Evolutionary conservation across 2,113 vertebrate genomes (phyloP).

Genomic region (Spilogale gracilis): DNA sequence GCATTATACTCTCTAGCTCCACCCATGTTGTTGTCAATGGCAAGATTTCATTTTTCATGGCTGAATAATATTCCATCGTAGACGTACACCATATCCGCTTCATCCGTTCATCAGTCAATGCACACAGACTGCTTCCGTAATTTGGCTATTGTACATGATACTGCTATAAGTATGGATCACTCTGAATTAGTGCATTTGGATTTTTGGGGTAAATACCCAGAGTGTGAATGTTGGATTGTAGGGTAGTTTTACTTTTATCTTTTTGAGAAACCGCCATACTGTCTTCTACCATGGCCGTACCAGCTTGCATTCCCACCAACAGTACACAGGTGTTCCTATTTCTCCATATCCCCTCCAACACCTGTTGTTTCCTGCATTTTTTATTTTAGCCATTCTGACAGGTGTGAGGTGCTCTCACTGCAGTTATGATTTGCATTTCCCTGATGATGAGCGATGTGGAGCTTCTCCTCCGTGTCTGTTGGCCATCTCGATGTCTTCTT

Average conservation of each 20-base stretch:
- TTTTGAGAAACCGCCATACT: not conserved
- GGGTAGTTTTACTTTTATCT: not conserved
- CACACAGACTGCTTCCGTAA: not conserved
- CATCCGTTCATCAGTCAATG: not conserved
- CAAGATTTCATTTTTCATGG: not conserved
- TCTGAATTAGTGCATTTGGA: not conserved
- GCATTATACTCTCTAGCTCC: not conserved
- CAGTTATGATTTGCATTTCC: not conserved
- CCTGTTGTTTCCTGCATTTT: not conserved
- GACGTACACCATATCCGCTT: not conserved
- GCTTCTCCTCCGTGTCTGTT: not conserved
- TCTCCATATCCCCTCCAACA: not conserved
- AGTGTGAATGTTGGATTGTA: not conserved
- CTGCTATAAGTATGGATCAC: not conserved
- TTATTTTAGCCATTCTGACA: not conserved
- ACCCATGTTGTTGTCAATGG: not conserved
- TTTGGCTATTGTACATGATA: not conserved
- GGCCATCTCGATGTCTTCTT: not conserved
- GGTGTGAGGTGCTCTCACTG: not conserved
- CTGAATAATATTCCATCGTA: not conserved
- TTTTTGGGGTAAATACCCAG: not conserved
- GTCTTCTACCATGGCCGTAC: not conserved
- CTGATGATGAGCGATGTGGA: not conserved
- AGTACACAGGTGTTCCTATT: not conserved
- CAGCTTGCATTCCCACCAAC: not conserved